Evolutionary conservation across 2,113 vertebrate genomes (phyloP).

Genomic region (Chamaea fasciata): DNA sequence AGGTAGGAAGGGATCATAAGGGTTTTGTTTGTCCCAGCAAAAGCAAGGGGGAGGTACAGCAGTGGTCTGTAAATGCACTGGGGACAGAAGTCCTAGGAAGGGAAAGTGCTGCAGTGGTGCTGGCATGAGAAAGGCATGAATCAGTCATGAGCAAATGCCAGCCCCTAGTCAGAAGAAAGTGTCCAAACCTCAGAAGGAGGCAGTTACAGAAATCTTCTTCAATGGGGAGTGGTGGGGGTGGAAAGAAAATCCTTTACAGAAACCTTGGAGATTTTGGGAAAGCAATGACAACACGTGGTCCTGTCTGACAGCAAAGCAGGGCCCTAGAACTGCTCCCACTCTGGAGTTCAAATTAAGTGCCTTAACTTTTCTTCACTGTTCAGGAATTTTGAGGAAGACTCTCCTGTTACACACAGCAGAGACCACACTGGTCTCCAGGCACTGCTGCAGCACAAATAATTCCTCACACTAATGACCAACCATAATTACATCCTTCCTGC

Average conservation of each 20-base stretch:
- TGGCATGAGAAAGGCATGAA: background rate
- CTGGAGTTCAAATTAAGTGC: background rate
- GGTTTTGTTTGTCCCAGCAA: background rate
- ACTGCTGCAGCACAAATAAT: conserved; percentile 11
- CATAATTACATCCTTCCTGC: conserved; percentile 51
- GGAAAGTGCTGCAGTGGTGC: background rate
- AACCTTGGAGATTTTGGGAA: background rate
- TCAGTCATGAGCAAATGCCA: background rate
- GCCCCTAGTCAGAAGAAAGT: background rate
- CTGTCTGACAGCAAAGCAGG: background rate
- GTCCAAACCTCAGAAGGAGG: background rate
- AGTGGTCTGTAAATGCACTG: background rate
- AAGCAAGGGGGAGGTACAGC: background rate
- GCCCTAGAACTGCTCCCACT: background rate
- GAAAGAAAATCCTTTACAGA: background rate
- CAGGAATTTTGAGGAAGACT: conserved; percentile 15
- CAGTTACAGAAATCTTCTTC: background rate
- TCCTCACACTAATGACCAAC: background rate
- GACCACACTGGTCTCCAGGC: background rate
- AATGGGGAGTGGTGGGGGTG: background rate
- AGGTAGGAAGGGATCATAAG: background rate
- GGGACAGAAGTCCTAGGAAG: background rate
- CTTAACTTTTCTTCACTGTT: background rate
- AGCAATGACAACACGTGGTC: background rate
- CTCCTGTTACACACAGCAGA: conserved; percentile 2